These are phyloP conservation scores for Heterodera filipjevi DNA, from an alignment of 2,888 invertebrate species.

Conservation along the genomic window DNA sequence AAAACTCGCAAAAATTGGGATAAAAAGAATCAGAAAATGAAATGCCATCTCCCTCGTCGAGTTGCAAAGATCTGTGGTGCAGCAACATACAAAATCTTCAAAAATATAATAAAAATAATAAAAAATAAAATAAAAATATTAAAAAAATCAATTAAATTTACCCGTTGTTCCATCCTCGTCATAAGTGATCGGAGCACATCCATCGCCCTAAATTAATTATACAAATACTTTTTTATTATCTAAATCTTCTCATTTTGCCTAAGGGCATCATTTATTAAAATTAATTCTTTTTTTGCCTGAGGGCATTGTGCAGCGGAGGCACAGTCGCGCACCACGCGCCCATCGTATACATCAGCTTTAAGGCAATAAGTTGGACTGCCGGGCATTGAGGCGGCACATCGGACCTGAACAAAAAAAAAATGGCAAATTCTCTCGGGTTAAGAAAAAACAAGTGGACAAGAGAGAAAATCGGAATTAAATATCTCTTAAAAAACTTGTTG, in stretches of 20 bases:
- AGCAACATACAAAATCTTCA: conserved; percentile 36
- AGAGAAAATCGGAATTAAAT: no score
- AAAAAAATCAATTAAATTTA: not conserved
- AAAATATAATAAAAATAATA: not conserved
- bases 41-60: not conserved
- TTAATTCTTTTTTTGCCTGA: conserved; percentile 20
- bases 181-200: conserved; percentile 35
- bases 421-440: not conserved
- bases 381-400: conserved; percentile 23
- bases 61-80: conserved; percentile 32
- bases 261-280: no score
- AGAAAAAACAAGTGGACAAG: no score
- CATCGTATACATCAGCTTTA: conserved; percentile 36
- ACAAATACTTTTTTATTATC: no score
- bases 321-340: conserved; percentile 34
- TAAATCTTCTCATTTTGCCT: no score
- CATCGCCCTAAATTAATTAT: conserved; percentile 27
- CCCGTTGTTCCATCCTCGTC: conserved; percentile 35
- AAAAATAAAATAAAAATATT: not conserved
- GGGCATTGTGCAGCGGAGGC: conserved; percentile 34
- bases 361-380: conserved; percentile 30
- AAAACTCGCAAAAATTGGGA: not conserved
- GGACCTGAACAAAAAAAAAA: conserved; percentile 3
- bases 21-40: not conserved
- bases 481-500: no score